Evolutionary conservation across 2,888 invertebrate genomes (phyloP), one percentile per base, ranked within the genome.

Genomic region (Margaritifera margaritifera): DNA sequence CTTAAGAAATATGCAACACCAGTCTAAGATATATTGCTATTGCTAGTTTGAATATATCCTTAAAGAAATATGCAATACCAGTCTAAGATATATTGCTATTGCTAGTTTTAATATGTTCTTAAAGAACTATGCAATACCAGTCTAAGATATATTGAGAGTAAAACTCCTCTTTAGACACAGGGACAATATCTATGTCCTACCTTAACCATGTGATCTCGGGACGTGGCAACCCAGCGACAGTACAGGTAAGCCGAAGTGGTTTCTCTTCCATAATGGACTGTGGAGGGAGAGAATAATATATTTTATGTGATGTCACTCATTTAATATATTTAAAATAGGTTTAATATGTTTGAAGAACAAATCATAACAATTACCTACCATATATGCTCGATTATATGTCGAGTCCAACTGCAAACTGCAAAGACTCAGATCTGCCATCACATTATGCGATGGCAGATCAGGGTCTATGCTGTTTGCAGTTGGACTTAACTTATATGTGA

Each of bases 161-260:
- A 64, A 31, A 20, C 51, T 55, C 20, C 20, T 25, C 25, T 24
- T 50, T 55, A 0, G 24, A 20, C 18, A 25, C 53, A 19, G 22
- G 54, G 42, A 54, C 60, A 18, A 67, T 20, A 25, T 62, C 54
- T 55, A 66, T 64, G 86, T 96, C 96, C 87, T 96, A 96, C 81
- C 95, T 94, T 72, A 95, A 93, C 97, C 97, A 97, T 58, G 93
- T 93, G 27, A 97, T 93, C 86, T 94, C 94, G n/a, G 97, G 97
- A 4, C 94, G 93, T 63, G 97, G 97, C 88, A 95, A 94, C 63
- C 97, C 97, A 15, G 93, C 94, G 3, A 98, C 96, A 91, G 94
- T 95, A 11, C 96, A 96, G 55, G 92, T 92, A 66, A 97, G 91
- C 78, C 76, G 77, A 75, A 86, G 72, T 54, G 79, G 72, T 66